Percentiles rank a stretch among this genome's conserved stretches.
Conservation (phyloP, 1,140 invertebrate genomes). For the Anastatus disparis region DNA sequence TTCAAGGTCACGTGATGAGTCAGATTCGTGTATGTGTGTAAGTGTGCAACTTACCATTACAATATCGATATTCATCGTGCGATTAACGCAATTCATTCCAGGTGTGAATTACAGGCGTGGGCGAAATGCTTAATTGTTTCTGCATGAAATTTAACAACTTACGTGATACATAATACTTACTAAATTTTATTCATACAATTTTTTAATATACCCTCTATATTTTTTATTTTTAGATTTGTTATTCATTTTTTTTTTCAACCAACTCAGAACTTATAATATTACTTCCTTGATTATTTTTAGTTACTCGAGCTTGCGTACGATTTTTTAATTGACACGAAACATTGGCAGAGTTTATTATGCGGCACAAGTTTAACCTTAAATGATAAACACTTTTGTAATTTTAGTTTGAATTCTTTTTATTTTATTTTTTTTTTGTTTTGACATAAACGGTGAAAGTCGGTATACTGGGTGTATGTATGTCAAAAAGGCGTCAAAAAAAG, state of each 20-base stretch:
- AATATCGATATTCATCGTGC: constrained; percentile 30
- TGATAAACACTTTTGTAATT: neutral
- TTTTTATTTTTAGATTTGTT: neutral
- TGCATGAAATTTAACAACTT: neutral
- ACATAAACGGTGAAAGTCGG: neutral
- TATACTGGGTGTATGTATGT: neutral
- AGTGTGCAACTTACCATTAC: no score
- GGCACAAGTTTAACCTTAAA: no score
- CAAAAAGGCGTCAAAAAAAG: constrained; percentile 11
- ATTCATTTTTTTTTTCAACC: neutral
- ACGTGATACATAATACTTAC: neutral
- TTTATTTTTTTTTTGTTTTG: neutral
- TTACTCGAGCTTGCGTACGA: neutral
- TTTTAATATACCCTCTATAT: neutral
- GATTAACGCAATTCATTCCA: neutral
- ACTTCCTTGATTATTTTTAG: neutral
- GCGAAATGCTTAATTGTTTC: neutral
- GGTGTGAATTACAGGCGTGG: constrained; percentile 23
- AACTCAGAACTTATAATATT: no score
- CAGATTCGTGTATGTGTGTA: no score
- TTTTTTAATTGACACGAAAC: constrained; percentile 1
- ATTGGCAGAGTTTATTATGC: neutral
- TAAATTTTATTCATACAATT: neutral
- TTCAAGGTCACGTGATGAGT: constrained; percentile 35
- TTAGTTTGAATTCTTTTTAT: neutral